Evolutionary conservation across 1,140 invertebrate species (phyloP).

Genomic region (Ditylenchus dipsaci): DNA sequence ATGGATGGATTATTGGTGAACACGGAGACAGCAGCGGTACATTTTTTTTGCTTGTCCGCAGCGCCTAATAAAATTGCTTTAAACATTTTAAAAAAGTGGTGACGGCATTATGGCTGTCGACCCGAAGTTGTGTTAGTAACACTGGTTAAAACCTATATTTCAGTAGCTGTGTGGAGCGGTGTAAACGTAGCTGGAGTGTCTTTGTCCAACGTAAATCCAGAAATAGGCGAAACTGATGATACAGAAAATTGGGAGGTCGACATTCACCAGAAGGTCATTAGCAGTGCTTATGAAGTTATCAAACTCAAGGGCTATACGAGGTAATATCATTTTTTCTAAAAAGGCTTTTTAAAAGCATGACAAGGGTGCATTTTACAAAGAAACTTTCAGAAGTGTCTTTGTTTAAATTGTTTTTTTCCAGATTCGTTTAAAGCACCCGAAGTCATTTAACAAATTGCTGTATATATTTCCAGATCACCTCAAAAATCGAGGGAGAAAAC

Average conservation of each 20-base stretch:
- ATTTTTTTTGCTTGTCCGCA: too few species aligned
- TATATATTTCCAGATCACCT: too few species aligned
- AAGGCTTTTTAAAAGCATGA: background rate
- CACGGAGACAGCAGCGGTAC: conserved; percentile 72
- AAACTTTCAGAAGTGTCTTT: too few species aligned
- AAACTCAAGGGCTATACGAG: conserved; percentile 60
- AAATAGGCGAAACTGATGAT: conserved; percentile 67
- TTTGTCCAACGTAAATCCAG: conserved; percentile 71
- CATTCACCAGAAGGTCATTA: conserved; percentile 73
- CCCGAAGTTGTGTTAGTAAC: too few species aligned
- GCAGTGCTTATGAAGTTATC: conserved; percentile 58
- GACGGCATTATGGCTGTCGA: too few species aligned
- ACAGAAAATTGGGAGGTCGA: conserved; percentile 71
- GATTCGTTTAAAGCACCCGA: too few species aligned
- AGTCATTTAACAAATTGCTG: too few species aligned
- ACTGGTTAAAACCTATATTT: conserved; percentile 5
- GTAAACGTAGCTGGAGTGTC: conserved; percentile 83
- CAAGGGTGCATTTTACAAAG: too few species aligned
- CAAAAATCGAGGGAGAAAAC: too few species aligned
- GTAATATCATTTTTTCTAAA: conserved; percentile 1
- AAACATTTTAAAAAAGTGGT: too few species aligned
- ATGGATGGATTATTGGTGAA: conserved; percentile 82
- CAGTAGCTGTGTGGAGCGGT: conserved; percentile 85
- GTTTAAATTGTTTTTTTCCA: too few species aligned
- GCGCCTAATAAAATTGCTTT: background rate